phyloP scores from a whole-genome alignment of 1,140 invertebrate species.

The Calliphora vicina region DNA sequence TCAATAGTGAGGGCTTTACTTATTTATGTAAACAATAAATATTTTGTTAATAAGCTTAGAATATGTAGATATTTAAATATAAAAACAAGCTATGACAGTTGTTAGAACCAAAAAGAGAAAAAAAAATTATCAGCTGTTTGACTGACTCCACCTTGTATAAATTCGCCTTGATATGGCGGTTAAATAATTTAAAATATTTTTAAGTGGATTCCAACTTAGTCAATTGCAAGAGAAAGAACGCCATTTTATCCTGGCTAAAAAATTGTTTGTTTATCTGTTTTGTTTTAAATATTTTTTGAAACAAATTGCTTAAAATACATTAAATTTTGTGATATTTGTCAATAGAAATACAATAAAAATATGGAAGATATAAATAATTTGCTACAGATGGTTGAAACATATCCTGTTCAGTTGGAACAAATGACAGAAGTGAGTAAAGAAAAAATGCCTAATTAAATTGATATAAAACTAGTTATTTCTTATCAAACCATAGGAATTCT shows the following conservation, averaged over 20 bases:
- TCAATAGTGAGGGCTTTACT: too few species aligned
- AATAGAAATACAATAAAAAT: neutral
- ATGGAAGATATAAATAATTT: conserved; percentile 53
- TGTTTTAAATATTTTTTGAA: neutral
- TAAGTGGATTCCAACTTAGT: neutral
- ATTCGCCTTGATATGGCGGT: conserved; percentile 14
- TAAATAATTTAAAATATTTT: conserved; percentile 15
- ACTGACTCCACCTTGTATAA: neutral
- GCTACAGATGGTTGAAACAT: conserved; percentile 38
- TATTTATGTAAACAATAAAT: too few species aligned
- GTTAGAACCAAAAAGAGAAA: too few species aligned
- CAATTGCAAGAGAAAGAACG: neutral
- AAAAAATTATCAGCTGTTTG: too few species aligned
- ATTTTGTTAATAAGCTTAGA: too few species aligned
- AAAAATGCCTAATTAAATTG: neutral
- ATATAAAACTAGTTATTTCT: too few species aligned
- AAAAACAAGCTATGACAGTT: too few species aligned
- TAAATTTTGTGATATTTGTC: neutral
- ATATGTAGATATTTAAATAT: too few species aligned
- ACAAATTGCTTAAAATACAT: neutral
- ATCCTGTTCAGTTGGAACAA: conserved; percentile 41
- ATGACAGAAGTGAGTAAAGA: conserved; percentile 42
- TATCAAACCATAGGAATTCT: too few species aligned
- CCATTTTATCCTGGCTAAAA: neutral
- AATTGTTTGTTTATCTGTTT: neutral